These are phyloP conservation scores for Sminthopsis crassicaudata DNA, from an alignment of 2,113 vertebrate species.

Conservation along the genomic window DNA sequence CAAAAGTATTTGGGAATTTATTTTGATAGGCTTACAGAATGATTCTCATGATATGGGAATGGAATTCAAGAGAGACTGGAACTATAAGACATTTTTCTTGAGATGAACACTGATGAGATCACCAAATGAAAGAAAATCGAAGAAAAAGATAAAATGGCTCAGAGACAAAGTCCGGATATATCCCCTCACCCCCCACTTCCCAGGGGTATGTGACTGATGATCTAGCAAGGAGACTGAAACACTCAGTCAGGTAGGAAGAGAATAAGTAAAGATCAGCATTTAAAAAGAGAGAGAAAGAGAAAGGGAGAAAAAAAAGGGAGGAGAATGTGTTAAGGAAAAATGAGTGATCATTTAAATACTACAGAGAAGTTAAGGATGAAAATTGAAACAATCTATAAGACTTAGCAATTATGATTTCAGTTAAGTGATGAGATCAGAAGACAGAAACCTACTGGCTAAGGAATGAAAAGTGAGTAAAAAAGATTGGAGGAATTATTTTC, in stretches of 20 bases:
- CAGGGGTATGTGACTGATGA: neutral
- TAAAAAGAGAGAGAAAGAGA: neutral
- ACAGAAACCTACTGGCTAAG: neutral
- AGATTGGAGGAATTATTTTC: neutral
- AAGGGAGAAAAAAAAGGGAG: neutral
- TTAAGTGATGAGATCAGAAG: neutral
- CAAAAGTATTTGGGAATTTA: neutral
- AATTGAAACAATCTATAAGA: neutral
- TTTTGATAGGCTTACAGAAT: neutral
- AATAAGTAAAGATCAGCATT: neutral
- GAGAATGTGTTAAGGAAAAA: neutral
- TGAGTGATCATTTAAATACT: neutral
- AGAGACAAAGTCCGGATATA: neutral
- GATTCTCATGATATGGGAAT: neutral
- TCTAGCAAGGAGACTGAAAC: neutral
- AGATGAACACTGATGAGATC: neutral
- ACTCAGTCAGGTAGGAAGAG: neutral
- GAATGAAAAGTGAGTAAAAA: neutral
- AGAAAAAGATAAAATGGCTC: neutral
- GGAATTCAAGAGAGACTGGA: neutral
- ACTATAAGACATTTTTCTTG: neutral
- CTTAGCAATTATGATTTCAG: neutral
- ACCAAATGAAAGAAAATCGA: neutral
- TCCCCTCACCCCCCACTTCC: accelerated
- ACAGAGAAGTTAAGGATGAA: neutral